A percentile compares a stretch with the other conserved stretches of the same genome.
Conservation (phyloP, 2,113 vertebrate genomes). For the Ahaetulla prasina region DNA sequence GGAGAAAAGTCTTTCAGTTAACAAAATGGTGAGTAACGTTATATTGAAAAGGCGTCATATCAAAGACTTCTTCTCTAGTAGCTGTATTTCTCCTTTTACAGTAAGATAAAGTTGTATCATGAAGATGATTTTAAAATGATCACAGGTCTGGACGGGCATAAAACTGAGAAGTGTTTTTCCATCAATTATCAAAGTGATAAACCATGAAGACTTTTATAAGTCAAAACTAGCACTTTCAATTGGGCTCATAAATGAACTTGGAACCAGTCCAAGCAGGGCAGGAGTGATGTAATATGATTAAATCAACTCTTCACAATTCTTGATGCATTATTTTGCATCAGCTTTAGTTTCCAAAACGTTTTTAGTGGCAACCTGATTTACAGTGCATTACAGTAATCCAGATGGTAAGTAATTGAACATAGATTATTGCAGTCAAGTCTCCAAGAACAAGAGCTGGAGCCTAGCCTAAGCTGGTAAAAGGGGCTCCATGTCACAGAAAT, state of each 20-base stretch:
- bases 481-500: background rate
- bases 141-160: background rate
- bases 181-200: background rate
- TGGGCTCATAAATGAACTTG: background rate
- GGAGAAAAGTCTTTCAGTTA: background rate
- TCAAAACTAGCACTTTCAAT: background rate
- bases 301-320: background rate
- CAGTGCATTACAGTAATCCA: background rate
- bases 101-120: background rate
- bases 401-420: background rate
- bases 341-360: background rate
- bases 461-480: background rate
- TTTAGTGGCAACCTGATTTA: background rate
- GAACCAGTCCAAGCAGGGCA: background rate
- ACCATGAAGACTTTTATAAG: background rate
- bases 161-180: background rate
- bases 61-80: background rate
- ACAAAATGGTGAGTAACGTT: background rate
- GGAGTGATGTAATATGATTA: background rate
- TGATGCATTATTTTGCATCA: background rate
- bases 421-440: background rate
- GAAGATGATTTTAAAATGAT: background rate
- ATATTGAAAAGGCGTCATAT: background rate
- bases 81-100: background rate
- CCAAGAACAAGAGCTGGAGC: background rate